These are phyloP conservation scores for Rotaria magnacalcarata DNA, from an alignment of 2,888 invertebrate species.

Conservation along the genomic window DNA sequence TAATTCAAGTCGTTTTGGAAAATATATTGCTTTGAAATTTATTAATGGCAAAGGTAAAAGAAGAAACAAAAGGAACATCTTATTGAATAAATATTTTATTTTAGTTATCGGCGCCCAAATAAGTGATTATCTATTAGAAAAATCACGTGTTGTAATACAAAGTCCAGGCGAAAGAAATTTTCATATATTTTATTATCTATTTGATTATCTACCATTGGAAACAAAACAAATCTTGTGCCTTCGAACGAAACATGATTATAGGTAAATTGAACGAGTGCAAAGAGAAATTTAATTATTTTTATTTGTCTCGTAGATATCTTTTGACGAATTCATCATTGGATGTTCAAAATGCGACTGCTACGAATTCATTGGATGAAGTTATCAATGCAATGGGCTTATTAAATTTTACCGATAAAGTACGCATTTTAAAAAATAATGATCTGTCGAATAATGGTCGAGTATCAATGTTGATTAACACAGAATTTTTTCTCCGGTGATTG, in stretches of 20 bases:
- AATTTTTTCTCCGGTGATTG: too few relatives aligned
- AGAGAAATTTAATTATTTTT: neutral
- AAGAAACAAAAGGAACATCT: neutral
- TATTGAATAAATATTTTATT: slow-evolving; percentile 33
- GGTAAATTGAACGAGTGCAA: neutral
- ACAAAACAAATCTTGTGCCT: neutral
- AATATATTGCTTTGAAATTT: slow-evolving; percentile 56
- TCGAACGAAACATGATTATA: neutral
- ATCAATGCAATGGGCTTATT: slow-evolving; percentile 56
- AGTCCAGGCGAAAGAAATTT: slow-evolving; percentile 56
- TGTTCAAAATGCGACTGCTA: neutral
- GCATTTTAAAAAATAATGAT: neutral
- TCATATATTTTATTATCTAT: slow-evolving; percentile 58
- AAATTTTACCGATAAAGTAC: slow-evolving; percentile 55
- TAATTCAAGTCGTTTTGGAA: slow-evolving; percentile 58
- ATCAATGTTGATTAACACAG: too few relatives aligned
- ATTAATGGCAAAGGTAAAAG: slow-evolving; percentile 53
- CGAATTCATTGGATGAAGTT: slow-evolving; percentile 49
- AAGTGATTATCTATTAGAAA: slow-evolving; percentile 57
- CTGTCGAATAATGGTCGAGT: too few relatives aligned
- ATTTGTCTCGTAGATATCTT: neutral
- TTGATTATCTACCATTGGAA: slow-evolving; percentile 50
- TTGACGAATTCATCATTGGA: neutral
- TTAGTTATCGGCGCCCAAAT: slow-evolving; percentile 58
- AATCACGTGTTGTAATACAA: slow-evolving; percentile 55